These are phyloP conservation scores for Trachemys scripta DNA, from an alignment of 2,113 vertebrate genomes.

Conservation along the genomic window DNA sequence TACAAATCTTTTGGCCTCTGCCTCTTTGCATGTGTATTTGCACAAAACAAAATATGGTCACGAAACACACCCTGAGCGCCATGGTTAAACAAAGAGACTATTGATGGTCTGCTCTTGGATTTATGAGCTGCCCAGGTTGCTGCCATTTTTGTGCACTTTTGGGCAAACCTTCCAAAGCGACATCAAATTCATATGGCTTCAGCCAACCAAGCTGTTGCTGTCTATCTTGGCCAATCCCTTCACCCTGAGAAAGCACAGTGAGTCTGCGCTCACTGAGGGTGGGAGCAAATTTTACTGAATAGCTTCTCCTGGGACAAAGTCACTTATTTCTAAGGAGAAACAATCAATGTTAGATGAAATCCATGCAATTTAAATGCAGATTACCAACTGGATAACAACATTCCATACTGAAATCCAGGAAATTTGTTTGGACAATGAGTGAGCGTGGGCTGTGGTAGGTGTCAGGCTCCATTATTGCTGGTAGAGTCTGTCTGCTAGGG, in stretches of 20 bases:
- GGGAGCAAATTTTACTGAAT: neutral
- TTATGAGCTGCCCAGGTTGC: neutral
- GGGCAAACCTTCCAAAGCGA: neutral
- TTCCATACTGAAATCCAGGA: conserved; percentile 21
- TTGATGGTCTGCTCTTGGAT: neutral
- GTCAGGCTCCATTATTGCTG: neutral
- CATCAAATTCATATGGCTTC: neutral
- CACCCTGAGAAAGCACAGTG: neutral
- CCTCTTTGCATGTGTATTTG: conserved; percentile 25
- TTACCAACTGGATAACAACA: neutral
- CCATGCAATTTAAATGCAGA: neutral
- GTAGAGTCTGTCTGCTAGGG: neutral
- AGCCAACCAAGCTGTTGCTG: neutral
- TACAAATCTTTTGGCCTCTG: conserved; percentile 14
- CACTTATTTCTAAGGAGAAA: conserved; percentile 6
- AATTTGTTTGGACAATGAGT: conserved; percentile 19
- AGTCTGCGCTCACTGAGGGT: neutral
- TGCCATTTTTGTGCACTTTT: neutral
- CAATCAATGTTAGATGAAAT: neutral
- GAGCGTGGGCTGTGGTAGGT: neutral
- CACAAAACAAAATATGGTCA: conserved; percentile 39
- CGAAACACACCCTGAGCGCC: neutral
- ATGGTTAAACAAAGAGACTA: conserved; percentile 12
- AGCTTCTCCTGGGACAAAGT: neutral
- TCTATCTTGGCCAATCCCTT: neutral